Evolutionary conservation across 2,113 vertebrate genomes (phyloP).

Genomic region (Tichodroma muraria): DNA sequence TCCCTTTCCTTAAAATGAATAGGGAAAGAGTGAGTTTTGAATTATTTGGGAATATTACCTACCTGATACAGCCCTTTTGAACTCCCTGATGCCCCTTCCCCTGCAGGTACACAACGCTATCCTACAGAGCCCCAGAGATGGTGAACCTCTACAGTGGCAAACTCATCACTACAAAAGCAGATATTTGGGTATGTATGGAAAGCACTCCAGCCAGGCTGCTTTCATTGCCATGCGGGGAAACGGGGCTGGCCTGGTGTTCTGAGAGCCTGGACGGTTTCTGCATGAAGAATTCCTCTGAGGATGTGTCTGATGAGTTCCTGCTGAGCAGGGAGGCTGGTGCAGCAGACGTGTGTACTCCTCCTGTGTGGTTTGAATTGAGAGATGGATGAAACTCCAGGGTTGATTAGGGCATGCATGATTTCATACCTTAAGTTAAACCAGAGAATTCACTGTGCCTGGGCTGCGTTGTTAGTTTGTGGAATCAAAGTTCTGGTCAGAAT

Average conservation of each 20-base stretch:
- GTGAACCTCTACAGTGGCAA: conserved; percentile 94
- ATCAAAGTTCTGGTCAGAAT: neutral
- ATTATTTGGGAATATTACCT: neutral
- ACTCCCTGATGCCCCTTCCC: neutral
- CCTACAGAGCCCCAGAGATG: conserved; percentile 97
- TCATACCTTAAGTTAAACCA: neutral
- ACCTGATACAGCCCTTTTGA: neutral
- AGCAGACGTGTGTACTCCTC: neutral
- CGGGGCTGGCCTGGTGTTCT: neutral
- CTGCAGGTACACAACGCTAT: conserved; percentile 94
- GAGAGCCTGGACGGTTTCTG: neutral
- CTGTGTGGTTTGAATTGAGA: neutral
- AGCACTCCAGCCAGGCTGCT: neutral
- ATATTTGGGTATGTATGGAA: conserved; percentile 87
- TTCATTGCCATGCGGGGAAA: neutral
- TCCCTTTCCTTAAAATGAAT: neutral
- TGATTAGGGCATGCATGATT: neutral
- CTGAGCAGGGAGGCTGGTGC: neutral
- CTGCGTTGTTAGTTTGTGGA: neutral
- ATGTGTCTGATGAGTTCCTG: neutral
- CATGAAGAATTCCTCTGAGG: neutral
- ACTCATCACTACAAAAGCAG: conserved; percentile 95
- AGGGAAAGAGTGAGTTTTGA: neutral
- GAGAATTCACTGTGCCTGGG: neutral
- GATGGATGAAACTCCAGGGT: neutral